Evolutionary conservation across 2,113 vertebrate species (phyloP), one percentile per base, ranked within the genome.

Genomic region (Nothobranchius furzeri): DNA sequence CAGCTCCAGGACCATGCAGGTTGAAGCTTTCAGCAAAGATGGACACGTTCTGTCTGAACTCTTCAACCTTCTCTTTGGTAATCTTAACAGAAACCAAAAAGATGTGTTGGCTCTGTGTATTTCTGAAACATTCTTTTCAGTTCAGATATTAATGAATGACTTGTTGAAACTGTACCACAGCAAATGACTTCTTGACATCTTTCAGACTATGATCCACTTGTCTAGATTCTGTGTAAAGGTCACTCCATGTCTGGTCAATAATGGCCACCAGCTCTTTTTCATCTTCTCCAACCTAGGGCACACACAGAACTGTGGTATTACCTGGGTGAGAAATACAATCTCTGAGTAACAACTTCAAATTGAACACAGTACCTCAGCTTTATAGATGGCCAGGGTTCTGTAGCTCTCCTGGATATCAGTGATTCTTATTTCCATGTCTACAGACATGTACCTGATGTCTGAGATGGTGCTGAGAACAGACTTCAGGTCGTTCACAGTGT

Each of bases 381-480:
- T 82, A 68, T 99, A 96, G 83, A 95, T 90, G 0, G 72, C 81
- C 70, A 99, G 79, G 51, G 95, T 99, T 68, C 95, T 92, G 85
- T 99, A 98, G 82, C 89, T 86, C 85, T 99, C 98, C 73, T 92
- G 86, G 15, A 97, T 90, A 10, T 97, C 95, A 37, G 51, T 76
- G 73, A 93, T 91, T 13, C 91, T 93, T 72, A 96, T 70, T 63
- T 98, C 97, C 83, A 97, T 95, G 4, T 85, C 51, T 0, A 97
- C 63, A 55, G 96, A 94, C 80, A 95, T 93, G 43, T 69, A 67
- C 77, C 65, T 92, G 77, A 98, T 93, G 61, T 94, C 87, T 1
- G 91, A 89, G 61, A 99, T 96, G 0, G 95, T 94, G 0, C 80
- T 80, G 6, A 99, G 93, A 25, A 99, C 87, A 75, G 92, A 94